A percentile compares a stretch with the other conserved stretches of the same genome.
These are phyloP conservation scores for Ochlodes sylvanus DNA, from an alignment of 2,888 invertebrate genomes.

Conservation along the genomic window DNA sequence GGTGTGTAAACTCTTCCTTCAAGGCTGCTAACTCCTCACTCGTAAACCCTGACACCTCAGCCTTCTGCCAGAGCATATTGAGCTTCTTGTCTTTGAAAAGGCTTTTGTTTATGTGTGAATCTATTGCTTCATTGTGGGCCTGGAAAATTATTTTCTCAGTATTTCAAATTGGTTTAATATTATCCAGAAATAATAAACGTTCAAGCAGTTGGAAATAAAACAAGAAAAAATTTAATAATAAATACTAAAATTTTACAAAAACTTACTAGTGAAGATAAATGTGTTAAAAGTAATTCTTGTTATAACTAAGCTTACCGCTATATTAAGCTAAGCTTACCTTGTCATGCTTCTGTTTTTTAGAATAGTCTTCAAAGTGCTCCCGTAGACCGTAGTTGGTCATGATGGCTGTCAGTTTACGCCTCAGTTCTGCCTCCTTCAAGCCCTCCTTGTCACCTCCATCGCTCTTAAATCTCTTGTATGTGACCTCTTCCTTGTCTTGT, in stretches of 20 bases:
- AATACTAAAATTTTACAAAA: no score
- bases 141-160: constrained; percentile 42
- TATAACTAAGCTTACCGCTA: no score
- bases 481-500: constrained; percentile 96
- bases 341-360: constrained; percentile 79
- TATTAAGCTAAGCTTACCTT: constrained; percentile 62
- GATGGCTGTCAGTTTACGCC: constrained; percentile 92
- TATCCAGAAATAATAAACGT: no score
- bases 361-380: constrained; percentile 91
- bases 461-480: constrained; percentile 91
- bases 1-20: constrained; percentile 95
- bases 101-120: constrained; percentile 89
- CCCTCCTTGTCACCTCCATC: constrained; percentile 96
- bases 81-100: constrained; percentile 96
- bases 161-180: no score
- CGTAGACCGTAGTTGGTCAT: constrained; percentile 92
- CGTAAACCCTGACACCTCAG: constrained; percentile 94
- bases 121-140: constrained; percentile 73
- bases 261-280: no score
- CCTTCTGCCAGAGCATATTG: constrained; percentile 95
- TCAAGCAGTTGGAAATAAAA: no score
- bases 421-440: constrained; percentile 90
- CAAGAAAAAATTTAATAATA: no score
- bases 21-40: constrained; percentile 92
- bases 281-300: no score